Evolutionary conservation across 2,888 invertebrate genomes (phyloP).

Genomic region (Nowickia ferox): DNA sequence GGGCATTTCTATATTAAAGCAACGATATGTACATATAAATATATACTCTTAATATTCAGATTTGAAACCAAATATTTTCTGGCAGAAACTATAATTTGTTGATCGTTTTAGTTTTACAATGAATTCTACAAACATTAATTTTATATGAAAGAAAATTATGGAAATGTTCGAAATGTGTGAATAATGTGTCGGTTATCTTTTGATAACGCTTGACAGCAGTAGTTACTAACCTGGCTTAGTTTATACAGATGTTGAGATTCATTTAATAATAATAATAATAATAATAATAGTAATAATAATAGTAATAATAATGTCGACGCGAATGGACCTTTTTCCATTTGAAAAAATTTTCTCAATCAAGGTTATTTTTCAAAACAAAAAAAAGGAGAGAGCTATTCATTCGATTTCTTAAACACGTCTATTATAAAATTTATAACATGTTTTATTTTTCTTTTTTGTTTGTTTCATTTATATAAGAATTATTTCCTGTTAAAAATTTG

Average conservation of each 20-base stretch:
- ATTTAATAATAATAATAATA: constrained; percentile 1
- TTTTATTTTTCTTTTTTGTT: constrained; percentile 11
- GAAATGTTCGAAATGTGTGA: constrained; percentile 71
- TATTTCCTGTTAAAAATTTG: constrained; percentile 69
- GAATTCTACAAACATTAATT: constrained; percentile 32
- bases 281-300: too few relatives aligned
- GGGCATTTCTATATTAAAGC: too few relatives aligned
- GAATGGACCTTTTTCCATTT: constrained; percentile 31
- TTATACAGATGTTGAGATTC: constrained; percentile 18
- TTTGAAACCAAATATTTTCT: neutral
- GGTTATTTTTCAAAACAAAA: constrained; percentile 13
- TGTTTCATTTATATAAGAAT: constrained; percentile 31
- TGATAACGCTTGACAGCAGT: constrained; percentile 42
- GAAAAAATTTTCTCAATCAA: constrained; percentile 63
- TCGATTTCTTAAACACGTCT: constrained; percentile 35
- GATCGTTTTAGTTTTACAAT: constrained; percentile 27
- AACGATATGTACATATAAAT: too few relatives aligned
- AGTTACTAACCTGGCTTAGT: constrained; percentile 55
- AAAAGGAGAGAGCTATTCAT: neutral
- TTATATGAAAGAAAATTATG: constrained; percentile 40
- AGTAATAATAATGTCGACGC: constrained; percentile 1
- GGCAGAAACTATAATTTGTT: constrained; percentile 40
- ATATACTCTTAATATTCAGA: too few relatives aligned
- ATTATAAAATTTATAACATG: constrained; percentile 41
- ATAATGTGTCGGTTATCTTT: constrained; percentile 73